A percentile compares a stretch with the other conserved stretches of the same genome.
Conservation (phyloP, 92 coral and sea anemone genomes). For the Palythoa grandis region DNA sequence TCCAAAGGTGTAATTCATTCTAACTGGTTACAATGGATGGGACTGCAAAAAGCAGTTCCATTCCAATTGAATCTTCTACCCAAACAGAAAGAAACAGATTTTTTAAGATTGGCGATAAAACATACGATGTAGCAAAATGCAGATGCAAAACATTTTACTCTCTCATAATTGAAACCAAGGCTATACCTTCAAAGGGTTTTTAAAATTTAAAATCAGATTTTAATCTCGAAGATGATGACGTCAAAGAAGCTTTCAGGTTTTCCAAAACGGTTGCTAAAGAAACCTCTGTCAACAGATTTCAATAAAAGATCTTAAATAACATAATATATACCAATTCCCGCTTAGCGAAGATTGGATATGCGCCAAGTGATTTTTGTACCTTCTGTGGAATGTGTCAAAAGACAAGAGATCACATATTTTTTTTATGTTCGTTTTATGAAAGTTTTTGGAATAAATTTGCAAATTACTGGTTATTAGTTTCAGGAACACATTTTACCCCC, state of each 20-base stretch:
- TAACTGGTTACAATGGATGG: slow-evolving; percentile 26
- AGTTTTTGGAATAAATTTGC: slow-evolving; percentile 36
- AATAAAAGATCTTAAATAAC: slow-evolving; percentile 43
- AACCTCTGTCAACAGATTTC: slow-evolving; percentile 34
- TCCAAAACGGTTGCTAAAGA: slow-evolving; percentile 34
- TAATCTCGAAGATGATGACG: slow-evolving; percentile 15
- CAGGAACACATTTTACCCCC: slow-evolving; percentile 18
- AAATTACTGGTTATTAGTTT: slow-evolving; percentile 41
- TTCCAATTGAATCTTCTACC: not conserved
- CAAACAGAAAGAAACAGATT: not conserved
- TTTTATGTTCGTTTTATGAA: not conserved
- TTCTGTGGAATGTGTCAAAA: slow-evolving; percentile 23
- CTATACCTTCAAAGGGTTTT: slow-evolving; percentile 1
- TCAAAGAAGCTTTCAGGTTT: slow-evolving; percentile 20
- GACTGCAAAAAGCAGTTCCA: not conserved
- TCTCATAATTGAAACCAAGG: slow-evolving; percentile 28
- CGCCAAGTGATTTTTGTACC: slow-evolving; percentile 24
- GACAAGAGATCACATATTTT: slow-evolving; percentile 21
- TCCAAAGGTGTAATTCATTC: slow-evolving; percentile 4
- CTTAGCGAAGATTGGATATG: slow-evolving; percentile 24
- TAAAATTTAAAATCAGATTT: slow-evolving; percentile 35
- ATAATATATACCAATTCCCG: slow-evolving; percentile 41
- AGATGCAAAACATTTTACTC: slow-evolving; percentile 4
- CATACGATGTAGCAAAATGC: slow-evolving; percentile 13
- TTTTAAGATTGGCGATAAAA: not conserved